Conservation (phyloP, 2,113 vertebrate genomes). For the Cinclus mexicanus region DNA sequence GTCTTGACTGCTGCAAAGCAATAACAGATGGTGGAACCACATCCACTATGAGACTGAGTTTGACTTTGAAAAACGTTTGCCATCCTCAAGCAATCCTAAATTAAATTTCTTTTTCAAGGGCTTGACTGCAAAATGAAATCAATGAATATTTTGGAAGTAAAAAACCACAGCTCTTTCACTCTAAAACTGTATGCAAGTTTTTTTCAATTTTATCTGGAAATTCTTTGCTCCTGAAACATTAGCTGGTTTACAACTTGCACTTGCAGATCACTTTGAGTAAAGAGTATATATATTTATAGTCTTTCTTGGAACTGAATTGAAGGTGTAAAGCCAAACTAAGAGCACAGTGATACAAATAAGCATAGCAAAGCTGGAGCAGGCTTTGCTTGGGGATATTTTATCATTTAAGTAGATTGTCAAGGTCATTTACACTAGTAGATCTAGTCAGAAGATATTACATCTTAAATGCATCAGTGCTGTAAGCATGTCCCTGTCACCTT, state of each 20-base stretch:
- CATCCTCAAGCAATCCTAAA: neutral
- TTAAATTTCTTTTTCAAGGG: neutral
- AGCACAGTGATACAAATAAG: neutral
- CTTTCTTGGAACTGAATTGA: neutral
- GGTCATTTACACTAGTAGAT: neutral
- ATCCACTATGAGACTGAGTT: neutral
- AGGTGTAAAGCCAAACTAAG: neutral
- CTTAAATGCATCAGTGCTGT: neutral
- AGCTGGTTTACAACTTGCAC: neutral
- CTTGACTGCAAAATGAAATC: neutral
- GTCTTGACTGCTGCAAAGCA: slow-evolving; percentile 16
- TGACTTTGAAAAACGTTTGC: slow-evolving; percentile 3
- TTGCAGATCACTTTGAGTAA: neutral
- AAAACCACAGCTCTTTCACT: neutral
- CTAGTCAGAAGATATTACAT: slow-evolving; percentile 9
- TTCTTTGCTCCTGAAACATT: neutral
- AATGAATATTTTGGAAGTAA: neutral
- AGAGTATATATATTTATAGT: neutral
- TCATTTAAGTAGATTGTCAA: slow-evolving; percentile 17
- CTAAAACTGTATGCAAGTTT: neutral
- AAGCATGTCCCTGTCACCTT: slow-evolving; percentile 11
- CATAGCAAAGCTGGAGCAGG: neutral
- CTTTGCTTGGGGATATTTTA: neutral
- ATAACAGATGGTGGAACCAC: neutral
- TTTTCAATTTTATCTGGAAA: neutral